Evolutionary conservation across 2,797 vertebrate species (phyloP).

Genomic region (Lutjanus campechanus): DNA sequence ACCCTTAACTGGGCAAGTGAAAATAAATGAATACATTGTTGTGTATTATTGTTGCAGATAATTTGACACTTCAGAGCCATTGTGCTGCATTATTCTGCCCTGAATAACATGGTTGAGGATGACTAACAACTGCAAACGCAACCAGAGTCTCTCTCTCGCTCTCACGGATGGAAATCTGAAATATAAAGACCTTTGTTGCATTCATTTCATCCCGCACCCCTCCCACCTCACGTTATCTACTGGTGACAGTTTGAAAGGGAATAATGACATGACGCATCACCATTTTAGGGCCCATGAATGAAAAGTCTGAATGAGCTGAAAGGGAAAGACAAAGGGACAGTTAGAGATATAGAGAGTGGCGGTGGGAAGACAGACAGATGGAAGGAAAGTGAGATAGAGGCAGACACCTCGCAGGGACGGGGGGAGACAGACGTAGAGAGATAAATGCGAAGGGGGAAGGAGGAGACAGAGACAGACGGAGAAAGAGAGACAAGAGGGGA

Average conservation of each 20-base stretch:
- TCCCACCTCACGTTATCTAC: constrained; percentile 54
- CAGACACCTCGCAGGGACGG: constrained; percentile 54
- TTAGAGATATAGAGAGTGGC: constrained; percentile 46
- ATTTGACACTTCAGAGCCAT: constrained; percentile 32
- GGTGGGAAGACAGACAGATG: constrained; percentile 44
- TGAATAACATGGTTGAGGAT: constrained; percentile 31
- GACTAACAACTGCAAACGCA: constrained; percentile 46
- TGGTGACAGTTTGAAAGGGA: constrained; percentile 61
- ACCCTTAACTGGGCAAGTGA: neutral
- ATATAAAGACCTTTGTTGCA: constrained; percentile 41
- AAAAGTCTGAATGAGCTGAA: constrained; percentile 39
- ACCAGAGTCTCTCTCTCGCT: constrained; percentile 10
- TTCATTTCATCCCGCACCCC: constrained; percentile 21
- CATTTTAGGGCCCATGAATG: constrained; percentile 50
- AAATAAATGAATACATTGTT: constrained; percentile 27
- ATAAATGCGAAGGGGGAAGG: constrained; percentile 59
- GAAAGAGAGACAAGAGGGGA: constrained; percentile 34
- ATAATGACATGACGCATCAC: constrained; percentile 57
- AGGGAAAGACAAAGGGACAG: constrained; percentile 64
- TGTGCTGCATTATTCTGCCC: constrained; percentile 20
- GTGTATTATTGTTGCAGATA: constrained; percentile 24
- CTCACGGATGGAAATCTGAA: constrained; percentile 29
- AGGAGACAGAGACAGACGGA: constrained; percentile 47
- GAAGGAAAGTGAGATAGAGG: constrained; percentile 57
- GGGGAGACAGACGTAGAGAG: constrained; percentile 57